These are phyloP conservation scores for Ylistrum balloti DNA, from an alignment of 1,140 invertebrate species.

Conservation along the genomic window DNA sequence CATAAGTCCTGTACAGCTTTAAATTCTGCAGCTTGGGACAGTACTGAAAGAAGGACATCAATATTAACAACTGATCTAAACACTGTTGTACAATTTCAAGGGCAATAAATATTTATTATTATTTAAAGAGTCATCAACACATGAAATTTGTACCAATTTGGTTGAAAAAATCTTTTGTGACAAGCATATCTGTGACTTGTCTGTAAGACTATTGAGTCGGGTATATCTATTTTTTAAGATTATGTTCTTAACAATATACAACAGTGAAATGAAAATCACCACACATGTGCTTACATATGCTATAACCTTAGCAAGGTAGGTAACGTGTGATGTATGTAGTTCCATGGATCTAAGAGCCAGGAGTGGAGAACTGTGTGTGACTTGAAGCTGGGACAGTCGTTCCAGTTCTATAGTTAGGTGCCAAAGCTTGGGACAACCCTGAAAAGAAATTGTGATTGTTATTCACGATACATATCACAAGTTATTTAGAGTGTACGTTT, in stretches of 20 bases:
- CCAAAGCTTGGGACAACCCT: conserved; percentile 53
- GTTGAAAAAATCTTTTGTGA: no score
- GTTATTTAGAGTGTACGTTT: no score
- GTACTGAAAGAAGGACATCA: conserved; percentile 52
- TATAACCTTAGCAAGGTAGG: conserved; percentile 49
- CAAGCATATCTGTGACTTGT: no score
- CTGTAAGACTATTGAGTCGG: no score
- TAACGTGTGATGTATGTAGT: conserved; percentile 46
- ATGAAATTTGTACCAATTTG: no score
- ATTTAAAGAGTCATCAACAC: no score
- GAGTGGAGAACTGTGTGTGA: conserved; percentile 52
- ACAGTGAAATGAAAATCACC: no score
- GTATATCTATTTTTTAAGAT: no score
- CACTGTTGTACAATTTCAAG: no score
- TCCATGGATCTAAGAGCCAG: conserved; percentile 48
- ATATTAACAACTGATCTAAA: background rate
- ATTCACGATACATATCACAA: no score
- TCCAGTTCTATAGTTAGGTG: conserved; percentile 46
- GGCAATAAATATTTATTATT: no score
- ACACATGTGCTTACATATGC: conserved; percentile 52
- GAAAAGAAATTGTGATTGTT: background rate
- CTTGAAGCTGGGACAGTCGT: conserved; percentile 51
- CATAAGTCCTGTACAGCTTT: conserved; percentile 38
- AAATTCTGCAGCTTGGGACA: conserved; percentile 48
- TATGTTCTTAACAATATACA: no score